Conservation (phyloP, 2,797 vertebrate species). For the Clamator glandarius region DNA sequence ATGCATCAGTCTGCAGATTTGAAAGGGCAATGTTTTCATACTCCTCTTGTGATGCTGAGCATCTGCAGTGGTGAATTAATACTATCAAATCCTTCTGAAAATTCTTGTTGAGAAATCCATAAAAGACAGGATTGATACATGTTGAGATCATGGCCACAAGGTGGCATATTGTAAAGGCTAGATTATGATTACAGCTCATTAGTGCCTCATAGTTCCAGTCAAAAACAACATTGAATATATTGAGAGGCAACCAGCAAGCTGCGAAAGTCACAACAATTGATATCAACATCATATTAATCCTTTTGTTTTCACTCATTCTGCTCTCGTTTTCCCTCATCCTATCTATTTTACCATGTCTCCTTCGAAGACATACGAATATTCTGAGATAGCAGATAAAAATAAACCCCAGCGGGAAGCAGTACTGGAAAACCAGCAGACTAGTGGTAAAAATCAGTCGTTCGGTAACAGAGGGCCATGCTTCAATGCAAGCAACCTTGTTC, state of each 20-base stretch:
- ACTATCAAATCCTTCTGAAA: conserved; percentile 77
- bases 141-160: conserved; percentile 88
- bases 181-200: conserved; percentile 76
- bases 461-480: conserved; percentile 73
- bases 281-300: conserved; percentile 85
- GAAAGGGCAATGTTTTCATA: conserved; percentile 76
- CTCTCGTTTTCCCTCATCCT: conserved; percentile 76
- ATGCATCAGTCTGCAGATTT: conserved; percentile 70
- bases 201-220: conserved; percentile 79
- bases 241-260: conserved; percentile 88
- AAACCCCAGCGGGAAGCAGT: conserved; percentile 76
- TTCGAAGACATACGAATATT: conserved; percentile 78
- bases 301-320: conserved; percentile 80
- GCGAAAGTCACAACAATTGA: conserved; percentile 86
- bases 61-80: conserved; percentile 62
- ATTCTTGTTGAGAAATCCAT: conserved; percentile 79
- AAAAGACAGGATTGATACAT: conserved; percentile 88
- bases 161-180: conserved; percentile 78
- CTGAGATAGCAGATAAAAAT: conserved; percentile 80
- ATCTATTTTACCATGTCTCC: conserved; percentile 73
- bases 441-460: conserved; percentile 77
- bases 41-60: conserved; percentile 61
- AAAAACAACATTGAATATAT: conserved; percentile 88
- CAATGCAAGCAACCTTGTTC: conserved; percentile 71
- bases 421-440: conserved; percentile 75